Evolutionary conservation across 2,888 invertebrate genomes (phyloP), one percentile per base, ranked within the genome.

Genomic region (Drosophila barbarae): DNA sequence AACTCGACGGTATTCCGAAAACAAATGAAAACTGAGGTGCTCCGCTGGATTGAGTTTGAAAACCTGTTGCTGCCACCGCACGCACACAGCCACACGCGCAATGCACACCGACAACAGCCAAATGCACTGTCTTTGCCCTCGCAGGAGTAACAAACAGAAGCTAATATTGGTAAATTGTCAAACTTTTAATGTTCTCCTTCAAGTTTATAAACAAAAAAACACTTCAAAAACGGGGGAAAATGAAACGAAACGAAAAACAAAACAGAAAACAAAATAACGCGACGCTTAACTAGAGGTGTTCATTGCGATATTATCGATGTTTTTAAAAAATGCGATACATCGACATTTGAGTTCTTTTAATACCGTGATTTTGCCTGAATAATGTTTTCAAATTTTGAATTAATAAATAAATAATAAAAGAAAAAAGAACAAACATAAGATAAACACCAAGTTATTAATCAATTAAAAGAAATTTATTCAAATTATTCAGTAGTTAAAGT

Each of bases 1-100:
- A 68, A 65, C 60, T 51, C 67, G 63, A 53, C 58, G 64, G 54
- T 76, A 63, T 65, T 74, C 72, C 58, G 68, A 70, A 76, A 70
- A 67, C 78, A 77, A 77, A 81, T 77, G 50, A 47, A 41, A 61
- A 61, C 26, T 32, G 34, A 49, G 44, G 63, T 39, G 38, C 34
- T 44, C 54, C 30, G 63, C 26, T 21, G 61, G 35, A 34, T 34
- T 34, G 28, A 63, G 39, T 39, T 56, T 41, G 21, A 57, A 70
- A 68, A 68, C 67, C 67, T 68, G 67, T 68, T 68, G 67, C 67
- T 67, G 46, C 30, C 35, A 13, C 21, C 36, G n/a, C 42, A 51
- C 51, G 10, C 23, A 13, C 41, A 23, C 44, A 30, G 21, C 32
- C 41, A 59, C 21, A 44, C 42, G 10, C 28, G 26, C 15, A 63